Evolutionary conservation across 1,140 invertebrate genomes (phyloP), one percentile per base, ranked within the genome.

Genomic region (Drosophila triauraria): DNA sequence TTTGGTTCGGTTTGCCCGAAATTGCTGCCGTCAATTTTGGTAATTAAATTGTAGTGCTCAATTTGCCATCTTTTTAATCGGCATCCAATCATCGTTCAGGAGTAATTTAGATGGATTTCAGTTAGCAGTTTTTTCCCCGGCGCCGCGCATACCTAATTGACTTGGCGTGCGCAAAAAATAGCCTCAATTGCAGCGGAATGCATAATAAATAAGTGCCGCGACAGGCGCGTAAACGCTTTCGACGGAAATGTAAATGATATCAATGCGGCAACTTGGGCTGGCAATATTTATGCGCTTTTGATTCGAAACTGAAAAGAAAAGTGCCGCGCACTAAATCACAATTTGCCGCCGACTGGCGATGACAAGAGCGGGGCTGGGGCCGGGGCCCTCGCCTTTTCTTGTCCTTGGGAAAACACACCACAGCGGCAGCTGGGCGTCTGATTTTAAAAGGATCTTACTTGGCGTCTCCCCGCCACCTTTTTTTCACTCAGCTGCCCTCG

Each of bases 21-120:
- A 81, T 88, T 57, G 48, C 47, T 53, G 77, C 85, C 78, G 72
- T 80, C 83, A 71, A 69, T 84, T 69, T 63, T 69, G 72, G 84
- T 84, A 83, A 87, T 87, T 82, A 88, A 87, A 87, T 87, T 80
- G 84, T 88, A 83, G 76, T 69, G 71, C 76, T 69, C 79, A 76
- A 87, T 83, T 88, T 78, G 64, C 47, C 65, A 54, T 75, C 75
- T 78, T 74, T 82, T 88, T 62, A 58, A 42, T 68, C 57, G 46
- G 38, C 59, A 40, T 46, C 56, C 62, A 69, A 78, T 60, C 65
- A 75, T 60, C 79, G 77, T 78, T 69, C 20, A 40, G 20, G 30
- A 78, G 63, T 69, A 78, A 78, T 78, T 78, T 82, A 86, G 79
- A 69, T 72, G 80, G 62, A 78, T 69, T 62, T 47, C 61, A 72